Base-by-base conservation (phyloP, 2,888 invertebrate genomes). In the Aphodius sticticus region DNA sequence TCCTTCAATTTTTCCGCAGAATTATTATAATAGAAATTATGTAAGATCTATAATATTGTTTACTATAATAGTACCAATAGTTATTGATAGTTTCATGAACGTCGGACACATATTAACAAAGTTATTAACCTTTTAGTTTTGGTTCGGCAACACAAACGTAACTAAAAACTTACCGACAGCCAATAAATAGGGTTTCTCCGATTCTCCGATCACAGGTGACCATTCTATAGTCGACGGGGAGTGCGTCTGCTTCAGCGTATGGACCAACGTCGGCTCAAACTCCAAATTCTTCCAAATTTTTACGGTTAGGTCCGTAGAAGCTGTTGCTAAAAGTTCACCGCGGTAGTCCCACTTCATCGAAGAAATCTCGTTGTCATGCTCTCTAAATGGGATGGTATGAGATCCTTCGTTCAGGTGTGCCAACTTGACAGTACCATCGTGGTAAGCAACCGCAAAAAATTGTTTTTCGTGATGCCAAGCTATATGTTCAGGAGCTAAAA, bases 381-480 rank as follows among this genome's bases (percentile, higher is more conserved):
- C 90, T 80, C 87, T 86, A 3, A 88, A 81, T 2, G 88, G 87
- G 37, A 88, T 84, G 12, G 88, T 85, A 69, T 87, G 86, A 36
- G 84, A 85, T 77, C 87, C 87, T 71, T 87, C 84, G 81, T 88
- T 86, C 77, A 89, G 84, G 77, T 87, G 86, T 38, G 90, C 90
- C 53, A 91, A 83, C 83, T 90, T 90, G 2, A 92, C 85, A 14
- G 89, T 88, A 1, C 93, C 93, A 86, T 92, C 92, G 75, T 89
- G 88, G 85, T 90, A 93, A 9, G 90, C 92, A 14, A 92, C 89
- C 15, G 91, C 91, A 87, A 92, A 92, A 69, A 89, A 87, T 79
- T 90, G 88, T 76, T 92, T 91, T 85, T 92, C 91, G 82, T 91
- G 89, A 83, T 89, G 89, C 92, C 93, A 93, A 14, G 90, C 90